Conservation (phyloP, 2,797 vertebrate species). For the Lepidocolaptes lacrymiger region DNA sequence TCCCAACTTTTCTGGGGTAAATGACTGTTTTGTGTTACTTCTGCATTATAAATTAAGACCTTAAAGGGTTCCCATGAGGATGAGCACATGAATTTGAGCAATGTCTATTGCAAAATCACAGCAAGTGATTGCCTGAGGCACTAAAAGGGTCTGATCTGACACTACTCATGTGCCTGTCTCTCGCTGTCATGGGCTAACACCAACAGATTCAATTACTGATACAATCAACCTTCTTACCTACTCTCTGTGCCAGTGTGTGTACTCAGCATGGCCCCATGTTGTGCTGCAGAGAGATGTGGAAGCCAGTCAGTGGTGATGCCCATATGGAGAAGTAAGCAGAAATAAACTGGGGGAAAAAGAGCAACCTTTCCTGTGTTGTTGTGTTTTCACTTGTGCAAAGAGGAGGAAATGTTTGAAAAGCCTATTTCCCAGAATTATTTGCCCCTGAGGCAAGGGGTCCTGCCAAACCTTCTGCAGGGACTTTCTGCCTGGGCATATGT, state of each 20-base stretch:
- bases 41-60: neutral
- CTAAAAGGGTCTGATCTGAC: neutral
- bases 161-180: neutral
- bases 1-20: neutral
- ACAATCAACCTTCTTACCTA: neutral
- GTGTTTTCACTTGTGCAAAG: slow-evolving; percentile 2
- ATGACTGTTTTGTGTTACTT: neutral
- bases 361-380: neutral
- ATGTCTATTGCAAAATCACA: neutral
- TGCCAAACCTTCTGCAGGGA: neutral
- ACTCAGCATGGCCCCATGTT: neutral
- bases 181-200: neutral
- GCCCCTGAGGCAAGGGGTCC: neutral
- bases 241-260: no score
- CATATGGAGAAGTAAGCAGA: neutral
- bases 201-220: neutral
- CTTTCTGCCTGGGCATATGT: neutral
- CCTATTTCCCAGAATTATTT: neutral
- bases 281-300: neutral
- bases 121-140: neutral
- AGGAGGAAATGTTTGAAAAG: slow-evolving; percentile 14
- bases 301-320: neutral
- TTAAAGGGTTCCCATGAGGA: neutral
- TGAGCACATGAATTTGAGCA: neutral
- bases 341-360: neutral